A percentile compares a stretch with the other conserved stretches of the same genome.
Conservation (phyloP, 1,140 invertebrate genomes). For the Pseudomyrmex flavicornis region DNA sequence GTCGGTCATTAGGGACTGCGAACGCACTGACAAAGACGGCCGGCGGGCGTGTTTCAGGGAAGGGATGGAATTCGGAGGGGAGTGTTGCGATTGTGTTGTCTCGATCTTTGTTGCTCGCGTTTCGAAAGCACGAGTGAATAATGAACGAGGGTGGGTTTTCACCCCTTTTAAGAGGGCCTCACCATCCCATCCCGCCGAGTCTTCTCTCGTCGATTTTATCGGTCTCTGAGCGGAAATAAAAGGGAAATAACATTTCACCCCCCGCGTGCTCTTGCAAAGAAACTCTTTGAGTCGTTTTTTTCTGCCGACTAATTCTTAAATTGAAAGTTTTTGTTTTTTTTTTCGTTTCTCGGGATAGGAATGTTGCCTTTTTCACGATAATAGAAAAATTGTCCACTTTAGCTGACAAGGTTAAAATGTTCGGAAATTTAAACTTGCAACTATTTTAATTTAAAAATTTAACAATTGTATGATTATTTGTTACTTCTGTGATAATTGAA, state of each 20-base stretch:
- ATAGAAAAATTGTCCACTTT: no score
- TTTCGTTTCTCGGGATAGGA: neutral
- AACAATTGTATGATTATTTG: no score
- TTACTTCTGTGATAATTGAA: no score
- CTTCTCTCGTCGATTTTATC: slow-evolving; percentile 65
- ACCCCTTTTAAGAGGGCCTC: slow-evolving; percentile 57
- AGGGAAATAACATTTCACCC: slow-evolving; percentile 68
- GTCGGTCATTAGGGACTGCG: slow-evolving; percentile 64
- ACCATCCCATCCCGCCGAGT: neutral
- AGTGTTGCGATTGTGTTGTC: slow-evolving; percentile 62
- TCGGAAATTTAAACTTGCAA: no score
- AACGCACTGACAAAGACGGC: slow-evolving; percentile 45
- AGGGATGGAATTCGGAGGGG: slow-evolving; percentile 34
- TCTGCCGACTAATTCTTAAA: slow-evolving; percentile 22
- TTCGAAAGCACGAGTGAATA: slow-evolving; percentile 51
- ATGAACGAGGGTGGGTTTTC: slow-evolving; percentile 61
- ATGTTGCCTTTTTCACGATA: no score
- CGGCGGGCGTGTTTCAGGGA: neutral
- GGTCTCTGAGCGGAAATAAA: slow-evolving; percentile 66
- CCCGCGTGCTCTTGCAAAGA: slow-evolving; percentile 20
- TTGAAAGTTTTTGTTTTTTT: slow-evolving; percentile 29
- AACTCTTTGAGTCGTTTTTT: slow-evolving; percentile 67
- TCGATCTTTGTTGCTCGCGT: slow-evolving; percentile 62
- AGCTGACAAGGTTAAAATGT: no score
- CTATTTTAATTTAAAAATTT: no score